Percentiles rank a stretch among this genome's conserved stretches.
These are phyloP conservation scores for Entomyzon cyanotis DNA, from an alignment of 2,113 vertebrate genomes.

Conservation along the genomic window DNA sequence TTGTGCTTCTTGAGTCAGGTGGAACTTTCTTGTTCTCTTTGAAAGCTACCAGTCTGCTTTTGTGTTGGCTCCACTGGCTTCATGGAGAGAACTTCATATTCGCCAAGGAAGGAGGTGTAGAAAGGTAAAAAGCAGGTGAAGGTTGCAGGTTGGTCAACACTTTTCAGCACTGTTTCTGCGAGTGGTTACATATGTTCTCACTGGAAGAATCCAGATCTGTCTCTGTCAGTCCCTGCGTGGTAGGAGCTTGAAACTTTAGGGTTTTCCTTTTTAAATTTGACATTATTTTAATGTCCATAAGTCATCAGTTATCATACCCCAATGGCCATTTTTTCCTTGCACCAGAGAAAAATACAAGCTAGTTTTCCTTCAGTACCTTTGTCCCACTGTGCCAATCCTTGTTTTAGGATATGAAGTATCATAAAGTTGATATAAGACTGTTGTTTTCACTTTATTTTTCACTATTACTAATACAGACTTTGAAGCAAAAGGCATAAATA, in stretches of 20 bases:
- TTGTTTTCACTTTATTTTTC: background rate
- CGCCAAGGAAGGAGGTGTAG: background rate
- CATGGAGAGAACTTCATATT: background rate
- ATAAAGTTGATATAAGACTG: background rate
- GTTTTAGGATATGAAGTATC: background rate
- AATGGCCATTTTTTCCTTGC: background rate
- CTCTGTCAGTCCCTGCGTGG: background rate
- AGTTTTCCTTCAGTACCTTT: background rate
- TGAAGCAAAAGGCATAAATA: background rate
- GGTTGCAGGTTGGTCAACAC: background rate
- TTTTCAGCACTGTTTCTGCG: background rate
- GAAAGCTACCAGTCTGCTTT: background rate
- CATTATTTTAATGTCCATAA: background rate
- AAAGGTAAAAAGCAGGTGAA: background rate
- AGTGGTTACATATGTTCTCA: background rate
- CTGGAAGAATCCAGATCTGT: background rate
- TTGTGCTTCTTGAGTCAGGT: background rate
- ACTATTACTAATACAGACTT: background rate
- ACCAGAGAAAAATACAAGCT: background rate
- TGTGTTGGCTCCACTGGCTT: background rate
- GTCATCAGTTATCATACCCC: background rate
- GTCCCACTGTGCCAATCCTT: background rate
- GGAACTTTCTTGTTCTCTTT: background rate
- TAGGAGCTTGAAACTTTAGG: background rate
- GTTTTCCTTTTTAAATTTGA: background rate